Base-by-base conservation (phyloP, 2,888 invertebrate genomes). In the Hirtodrosophila cameraria region DNA sequence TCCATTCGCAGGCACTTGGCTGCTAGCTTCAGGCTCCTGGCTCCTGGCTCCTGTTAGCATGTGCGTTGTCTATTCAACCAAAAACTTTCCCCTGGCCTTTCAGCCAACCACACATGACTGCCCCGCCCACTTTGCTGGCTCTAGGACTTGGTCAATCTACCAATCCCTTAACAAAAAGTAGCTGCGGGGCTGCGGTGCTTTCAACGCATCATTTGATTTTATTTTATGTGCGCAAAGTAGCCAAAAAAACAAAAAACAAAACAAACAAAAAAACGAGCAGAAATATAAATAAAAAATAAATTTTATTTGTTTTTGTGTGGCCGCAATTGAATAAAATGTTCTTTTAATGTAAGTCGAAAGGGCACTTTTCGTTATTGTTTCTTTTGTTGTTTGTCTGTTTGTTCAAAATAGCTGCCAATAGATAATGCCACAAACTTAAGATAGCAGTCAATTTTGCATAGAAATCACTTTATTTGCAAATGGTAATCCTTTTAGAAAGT, bases 291-390 rank as follows among this genome's bases (percentile, higher is more conserved):
- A 70, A 50, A 69, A 76, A 82, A 84, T 87, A 87, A 70, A 81
- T 87, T 89, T 88, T 88, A 86, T 88, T 89, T 89, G 83, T 88
- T 87, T 88, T 86, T 76, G 62, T 64, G 55, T 61, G 62, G 53
- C 63, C 75, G 74, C 87, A 89, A 89, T 88, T 89, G 88, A 89
- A 88, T 88, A 79, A 88, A 88, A 89, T 83, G 86, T 69, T 81
- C 49, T 69, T 77, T 78, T 86, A 88, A 88, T 88, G 80, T 68
- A 69, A 45, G 71, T 50, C 69, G 54, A 67, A 72, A 39, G 66
- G 60, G 63, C 72, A 67, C 66, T 67, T 75, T 48, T 35, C 48
- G 35, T 50, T 59, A 72, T 65, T 64, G 57, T 69, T 58, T 46
- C 43, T 33, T 27, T 38, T 27, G 31, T 33, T 18, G 7, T 18